Evolutionary conservation across 2,797 vertebrate genomes (phyloP).

Genomic region (Clarias fuscus): DNA sequence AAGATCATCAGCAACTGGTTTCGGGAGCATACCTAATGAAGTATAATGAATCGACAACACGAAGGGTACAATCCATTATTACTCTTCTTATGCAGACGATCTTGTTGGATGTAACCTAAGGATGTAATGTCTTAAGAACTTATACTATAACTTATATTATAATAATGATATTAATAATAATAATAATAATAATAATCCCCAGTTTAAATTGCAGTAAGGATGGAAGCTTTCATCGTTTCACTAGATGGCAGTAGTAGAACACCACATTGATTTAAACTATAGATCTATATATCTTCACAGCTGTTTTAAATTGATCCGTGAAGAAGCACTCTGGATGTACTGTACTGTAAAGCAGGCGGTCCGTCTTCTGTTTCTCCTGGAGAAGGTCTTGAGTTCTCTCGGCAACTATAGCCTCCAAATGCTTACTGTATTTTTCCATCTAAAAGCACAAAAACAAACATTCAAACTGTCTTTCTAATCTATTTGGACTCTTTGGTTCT

Average conservation of each 20-base stretch:
- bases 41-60: neutral
- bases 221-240: conserved; percentile 34
- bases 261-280: neutral
- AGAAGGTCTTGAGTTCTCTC: conserved; percentile 79
- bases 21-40: conserved; percentile 75
- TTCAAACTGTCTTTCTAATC: neutral
- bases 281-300: neutral
- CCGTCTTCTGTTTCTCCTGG: conserved; percentile 81
- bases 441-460: conserved; percentile 51
- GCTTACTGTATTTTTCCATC: conserved; percentile 84
- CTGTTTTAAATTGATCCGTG: neutral
- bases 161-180: neutral
- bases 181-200: neutral
- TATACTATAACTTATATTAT: neutral
- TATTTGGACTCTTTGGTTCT: neutral
- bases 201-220: neutral
- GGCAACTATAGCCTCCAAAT: conserved; percentile 77
- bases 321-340: conserved; percentile 53
- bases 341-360: conserved; percentile 79
- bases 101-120: neutral
- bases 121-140: neutral
- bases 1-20: conserved; percentile 74
- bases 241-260: conserved; percentile 54
- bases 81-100: neutral
- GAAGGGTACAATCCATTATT: neutral